Percentiles rank a stretch among this genome's conserved stretches.
phyloP scores from a whole-genome alignment of 2,797 vertebrate genomes.

The Setipinna tenuifilis region DNA sequence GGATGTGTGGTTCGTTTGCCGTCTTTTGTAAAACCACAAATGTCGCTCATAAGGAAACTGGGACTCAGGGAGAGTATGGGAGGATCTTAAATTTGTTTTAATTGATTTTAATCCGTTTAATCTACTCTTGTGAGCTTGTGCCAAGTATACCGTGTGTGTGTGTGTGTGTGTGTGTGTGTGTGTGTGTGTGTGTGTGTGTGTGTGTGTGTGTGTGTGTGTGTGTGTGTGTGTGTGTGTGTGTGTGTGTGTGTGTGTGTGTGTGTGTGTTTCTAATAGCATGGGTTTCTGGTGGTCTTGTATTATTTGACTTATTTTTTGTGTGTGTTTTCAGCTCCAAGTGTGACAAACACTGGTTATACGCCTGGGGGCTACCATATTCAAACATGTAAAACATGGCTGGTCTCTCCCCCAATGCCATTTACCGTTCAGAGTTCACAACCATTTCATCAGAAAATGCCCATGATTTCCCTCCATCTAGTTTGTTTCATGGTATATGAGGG shows the following conservation, averaged over 20 bases:
- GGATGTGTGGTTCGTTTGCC: too few relatives aligned
- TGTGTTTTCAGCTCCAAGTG: background rate
- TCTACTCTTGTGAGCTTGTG: constrained; percentile 19
- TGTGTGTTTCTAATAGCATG: background rate
- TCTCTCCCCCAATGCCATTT: background rate
- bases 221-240: constrained; percentile 7
- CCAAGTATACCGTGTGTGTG: constrained; percentile 39
- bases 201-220: constrained; percentile 10
- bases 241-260: background rate
- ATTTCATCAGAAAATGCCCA: background rate
- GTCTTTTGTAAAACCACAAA: background rate
- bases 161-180: background rate
- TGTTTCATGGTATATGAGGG: background rate
- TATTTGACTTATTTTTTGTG: background rate
- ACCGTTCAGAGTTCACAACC: background rate
- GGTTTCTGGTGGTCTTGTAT: background rate
- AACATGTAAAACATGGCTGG: background rate
- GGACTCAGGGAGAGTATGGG: constrained; percentile 29
- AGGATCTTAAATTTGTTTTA: constrained; percentile 18
- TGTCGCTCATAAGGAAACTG: background rate
- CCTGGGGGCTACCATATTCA: background rate
- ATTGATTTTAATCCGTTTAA: constrained; percentile 10
- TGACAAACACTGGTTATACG: background rate
- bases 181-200: constrained; percentile 12
- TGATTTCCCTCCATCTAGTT: background rate